Evolutionary conservation across 2,888 invertebrate species (phyloP).

Genomic region (Chesias legatella): DNA sequence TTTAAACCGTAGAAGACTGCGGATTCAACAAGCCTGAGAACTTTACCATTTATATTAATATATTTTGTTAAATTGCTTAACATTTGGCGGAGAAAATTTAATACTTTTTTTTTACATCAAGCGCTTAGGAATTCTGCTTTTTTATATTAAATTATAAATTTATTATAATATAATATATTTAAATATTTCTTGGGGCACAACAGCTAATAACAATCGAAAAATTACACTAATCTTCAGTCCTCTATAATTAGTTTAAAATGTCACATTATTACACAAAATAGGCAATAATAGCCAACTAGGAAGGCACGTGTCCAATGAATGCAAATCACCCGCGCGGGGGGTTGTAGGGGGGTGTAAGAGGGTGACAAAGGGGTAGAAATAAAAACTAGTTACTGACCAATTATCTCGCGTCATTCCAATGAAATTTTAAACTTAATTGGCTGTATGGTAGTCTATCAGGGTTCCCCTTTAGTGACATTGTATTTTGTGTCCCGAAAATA

Average conservation of each 20-base stretch:
- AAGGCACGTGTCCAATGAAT: constrained; percentile 32
- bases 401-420: constrained; percentile 24
- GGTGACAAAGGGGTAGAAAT: constrained; percentile 26
- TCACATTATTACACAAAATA: constrained; percentile 20
- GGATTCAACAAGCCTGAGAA: too few relatives aligned
- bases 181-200: too few relatives aligned
- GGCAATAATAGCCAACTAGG: constrained; percentile 33
- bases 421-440: constrained; percentile 27
- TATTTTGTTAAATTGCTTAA: too few relatives aligned
- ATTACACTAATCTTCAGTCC: neutral
- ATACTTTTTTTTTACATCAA: too few relatives aligned
- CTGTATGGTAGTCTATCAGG: constrained; percentile 9
- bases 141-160: too few relatives aligned
- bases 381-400: constrained; percentile 30
- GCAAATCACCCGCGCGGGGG: constrained; percentile 20
- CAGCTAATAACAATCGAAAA: too few relatives aligned
- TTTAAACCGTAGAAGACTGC: too few relatives aligned
- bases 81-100: too few relatives aligned
- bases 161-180: too few relatives aligned
- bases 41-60: too few relatives aligned
- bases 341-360: neutral
- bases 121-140: too few relatives aligned
- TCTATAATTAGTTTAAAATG: constrained; percentile 4
- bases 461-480: neutral
- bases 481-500: constrained; percentile 1